Evolutionary conservation across 2,888 invertebrate genomes (phyloP), one percentile per base, ranked within the genome.

Genomic region (Drosophila formosana): DNA sequence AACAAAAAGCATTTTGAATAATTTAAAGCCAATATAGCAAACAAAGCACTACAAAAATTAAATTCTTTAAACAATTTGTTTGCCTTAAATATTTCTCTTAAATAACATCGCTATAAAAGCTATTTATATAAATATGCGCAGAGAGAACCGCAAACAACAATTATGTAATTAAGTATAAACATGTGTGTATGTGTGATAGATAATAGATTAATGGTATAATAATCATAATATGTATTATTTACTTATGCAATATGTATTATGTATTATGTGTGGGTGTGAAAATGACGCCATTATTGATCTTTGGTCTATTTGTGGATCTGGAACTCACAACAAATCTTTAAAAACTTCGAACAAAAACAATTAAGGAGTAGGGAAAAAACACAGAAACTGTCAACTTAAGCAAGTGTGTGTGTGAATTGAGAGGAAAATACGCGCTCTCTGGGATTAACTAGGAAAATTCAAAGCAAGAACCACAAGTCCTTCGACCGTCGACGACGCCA

Each of bases 81-180:
- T 87, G 72, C 66, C 68, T 80, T 77, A 86, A 77, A 65, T 71
- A 75, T 72, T 67, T 63, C 61, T 25, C 68, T 80, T 78, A 79
- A 80, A 79, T 80, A 83, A 88, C 88, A 80, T 82, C 52, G 82
- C 88, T 80, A 67, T 88, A 78, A 87, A 83, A 87, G 85, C 85
- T 88, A 84, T 79, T 79, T 84, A 76, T 72, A 66, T 62, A 77
- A 71, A 74, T 78, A 78, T 72, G 75, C 67, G 75, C 64, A 77
- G 67, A 64, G 67, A 64, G 43, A 83, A 76, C 78, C 72, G 83
- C 85, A 85, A 82, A 88, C 82, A 89, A 88, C 88, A 88, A 88
- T 85, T 77, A 88, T 77, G 72, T 78, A 78, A 70, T 73, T 78
- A 76, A 71, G 69, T 82, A 74, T 81, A 73, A 80, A 72, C 67